These are phyloP conservation scores for Caenorhabditis brenneri DNA, from an alignment of 1,140 invertebrate species.

Conservation along the genomic window DNA sequence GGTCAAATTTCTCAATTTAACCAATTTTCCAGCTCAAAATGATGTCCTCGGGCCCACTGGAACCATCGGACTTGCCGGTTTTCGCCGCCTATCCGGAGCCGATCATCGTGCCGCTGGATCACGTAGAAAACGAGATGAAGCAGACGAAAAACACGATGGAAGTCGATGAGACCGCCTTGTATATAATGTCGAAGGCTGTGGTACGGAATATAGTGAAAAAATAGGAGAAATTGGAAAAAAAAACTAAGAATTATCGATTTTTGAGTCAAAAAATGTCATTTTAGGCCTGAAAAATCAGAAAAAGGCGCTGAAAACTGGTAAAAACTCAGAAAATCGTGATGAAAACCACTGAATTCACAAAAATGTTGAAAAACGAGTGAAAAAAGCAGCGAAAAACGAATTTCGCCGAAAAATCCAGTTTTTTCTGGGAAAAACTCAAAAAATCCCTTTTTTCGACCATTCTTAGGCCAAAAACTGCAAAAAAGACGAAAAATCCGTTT, in stretches of 20 bases:
- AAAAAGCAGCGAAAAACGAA: too few relatives aligned
- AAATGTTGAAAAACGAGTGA: too few relatives aligned
- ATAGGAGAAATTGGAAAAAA: neutral
- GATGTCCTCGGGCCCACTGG: neutral
- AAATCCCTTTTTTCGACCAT: neutral
- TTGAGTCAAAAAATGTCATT: too few relatives aligned
- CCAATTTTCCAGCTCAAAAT: too few relatives aligned
- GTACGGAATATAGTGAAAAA: neutral
- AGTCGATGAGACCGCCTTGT: neutral
- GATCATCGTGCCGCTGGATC: neutral
- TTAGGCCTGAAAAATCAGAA: too few relatives aligned
- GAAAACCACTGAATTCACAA: too few relatives aligned
- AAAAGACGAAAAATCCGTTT: neutral
- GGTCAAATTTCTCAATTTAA: neutral
- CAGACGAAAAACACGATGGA: neutral
- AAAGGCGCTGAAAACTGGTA: too few relatives aligned
- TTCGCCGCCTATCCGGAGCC: neutral
- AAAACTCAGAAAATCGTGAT: too few relatives aligned
- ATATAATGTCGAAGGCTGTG: conserved; percentile 15
- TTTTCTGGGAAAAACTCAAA: neutral
- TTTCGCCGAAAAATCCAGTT: neutral
- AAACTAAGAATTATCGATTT: neutral
- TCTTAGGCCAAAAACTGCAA: neutral
- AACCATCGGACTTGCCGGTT: neutral
- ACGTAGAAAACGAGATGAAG: neutral